A percentile compares a stretch with the other conserved stretches of the same genome.
phyloP scores from a whole-genome alignment of 2,888 invertebrate genomes.

The Malthinus seriepunctatus region DNA sequence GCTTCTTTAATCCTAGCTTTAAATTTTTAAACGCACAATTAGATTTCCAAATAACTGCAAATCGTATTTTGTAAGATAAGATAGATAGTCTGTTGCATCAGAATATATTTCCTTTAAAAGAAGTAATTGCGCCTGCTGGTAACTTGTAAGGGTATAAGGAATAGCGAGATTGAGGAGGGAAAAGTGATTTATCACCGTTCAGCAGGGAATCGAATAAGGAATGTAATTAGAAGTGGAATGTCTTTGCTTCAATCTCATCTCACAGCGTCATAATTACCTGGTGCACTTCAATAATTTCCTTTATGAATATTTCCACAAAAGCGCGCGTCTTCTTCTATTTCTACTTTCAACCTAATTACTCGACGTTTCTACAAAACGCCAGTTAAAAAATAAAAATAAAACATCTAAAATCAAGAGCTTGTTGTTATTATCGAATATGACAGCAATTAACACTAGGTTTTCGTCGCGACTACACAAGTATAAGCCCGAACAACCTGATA shows the following conservation, averaged over 20 bases:
- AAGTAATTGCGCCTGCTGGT: constrained; percentile 43
- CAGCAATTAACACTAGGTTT: constrained; percentile 42
- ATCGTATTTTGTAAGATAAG: constrained; percentile 34
- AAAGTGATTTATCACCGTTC: constrained; percentile 47
- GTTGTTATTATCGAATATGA: constrained; percentile 29
- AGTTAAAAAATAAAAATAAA: no score
- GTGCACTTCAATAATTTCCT: constrained; percentile 28
- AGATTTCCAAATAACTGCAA: constrained; percentile 34
- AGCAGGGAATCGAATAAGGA: constrained; percentile 48
- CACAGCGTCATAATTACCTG: constrained; percentile 32
- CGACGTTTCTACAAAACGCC: no score
- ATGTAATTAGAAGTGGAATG: constrained; percentile 50
- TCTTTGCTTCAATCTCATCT: constrained; percentile 47
- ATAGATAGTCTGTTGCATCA: constrained; percentile 27
- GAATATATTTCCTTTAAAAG: constrained; percentile 39
- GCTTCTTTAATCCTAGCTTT: not conserved
- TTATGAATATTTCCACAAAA: constrained; percentile 22
- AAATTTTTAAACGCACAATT: constrained; percentile 34
- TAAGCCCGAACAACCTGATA: constrained; percentile 31
- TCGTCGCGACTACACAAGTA: constrained; percentile 41
- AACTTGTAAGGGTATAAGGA: constrained; percentile 37
- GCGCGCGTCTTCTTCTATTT: constrained; percentile 8
- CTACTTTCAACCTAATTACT: no score
- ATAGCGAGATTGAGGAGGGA: constrained; percentile 35
- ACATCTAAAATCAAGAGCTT: no score